Evolutionary conservation across 2,888 invertebrate species (phyloP).

Genomic region (Sceliomorpha sp.): DNA sequence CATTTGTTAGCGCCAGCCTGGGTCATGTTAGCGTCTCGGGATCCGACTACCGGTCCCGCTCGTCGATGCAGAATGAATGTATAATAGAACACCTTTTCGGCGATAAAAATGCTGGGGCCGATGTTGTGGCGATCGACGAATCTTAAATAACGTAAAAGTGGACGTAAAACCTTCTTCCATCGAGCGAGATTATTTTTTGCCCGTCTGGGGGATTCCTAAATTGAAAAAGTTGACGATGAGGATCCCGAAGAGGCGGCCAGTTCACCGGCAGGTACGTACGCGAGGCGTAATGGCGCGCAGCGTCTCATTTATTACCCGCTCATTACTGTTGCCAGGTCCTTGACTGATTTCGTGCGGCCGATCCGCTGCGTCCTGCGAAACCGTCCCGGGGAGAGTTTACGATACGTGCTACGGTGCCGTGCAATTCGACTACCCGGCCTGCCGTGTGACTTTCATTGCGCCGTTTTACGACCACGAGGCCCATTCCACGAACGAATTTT

Average conservation of each 20-base stretch:
- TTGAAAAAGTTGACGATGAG: background rate
- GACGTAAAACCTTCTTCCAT: background rate
- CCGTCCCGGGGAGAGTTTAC: conserved; percentile 59
- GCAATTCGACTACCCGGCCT: conserved; percentile 63
- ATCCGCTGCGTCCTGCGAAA: conserved; percentile 62
- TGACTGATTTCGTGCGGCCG: conserved; percentile 60
- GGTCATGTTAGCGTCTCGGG: conserved; percentile 55
- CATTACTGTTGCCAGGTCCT: conserved; percentile 50
- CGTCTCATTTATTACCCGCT: conserved; percentile 31
- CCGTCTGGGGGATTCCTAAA: background rate
- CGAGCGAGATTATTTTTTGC: too few relatives aligned
- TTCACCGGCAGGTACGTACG: background rate
- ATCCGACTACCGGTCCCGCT: conserved; percentile 38
- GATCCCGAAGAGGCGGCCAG: background rate
- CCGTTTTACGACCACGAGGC: conserved; percentile 42
- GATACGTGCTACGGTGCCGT: conserved; percentile 62
- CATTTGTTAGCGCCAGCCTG: conserved; percentile 73
- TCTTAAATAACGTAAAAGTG: too few relatives aligned
- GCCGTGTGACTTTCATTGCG: conserved; percentile 43
- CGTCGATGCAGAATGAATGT: conserved; percentile 3
- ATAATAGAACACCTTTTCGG: background rate
- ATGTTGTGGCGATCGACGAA: too few relatives aligned
- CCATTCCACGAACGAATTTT: conserved; percentile 42
- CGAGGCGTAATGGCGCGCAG: background rate
- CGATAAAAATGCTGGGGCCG: background rate